Evolutionary conservation across 2,797 vertebrate species (phyloP).

Genomic region (Enteromius unitaeniatus): DNA sequence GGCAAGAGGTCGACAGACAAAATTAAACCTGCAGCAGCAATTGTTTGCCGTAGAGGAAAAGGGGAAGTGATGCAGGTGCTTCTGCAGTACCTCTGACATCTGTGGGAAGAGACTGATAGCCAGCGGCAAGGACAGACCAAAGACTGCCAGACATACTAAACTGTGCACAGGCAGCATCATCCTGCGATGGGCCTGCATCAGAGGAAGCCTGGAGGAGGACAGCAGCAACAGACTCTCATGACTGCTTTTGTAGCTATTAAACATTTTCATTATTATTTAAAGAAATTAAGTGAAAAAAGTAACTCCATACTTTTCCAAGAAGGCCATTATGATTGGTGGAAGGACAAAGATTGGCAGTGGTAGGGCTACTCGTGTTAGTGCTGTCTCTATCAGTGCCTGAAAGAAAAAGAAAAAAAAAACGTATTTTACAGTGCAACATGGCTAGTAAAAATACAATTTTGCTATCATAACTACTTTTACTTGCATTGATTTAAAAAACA

Average conservation of each 20-base stretch:
- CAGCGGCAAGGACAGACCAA: conserved; percentile 93
- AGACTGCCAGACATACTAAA: conserved; percentile 93
- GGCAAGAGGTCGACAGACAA: conserved; percentile 23
- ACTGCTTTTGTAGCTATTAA: not conserved
- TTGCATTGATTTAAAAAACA: not conserved
- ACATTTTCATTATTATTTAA: not conserved
- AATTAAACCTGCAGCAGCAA: conserved; percentile 17
- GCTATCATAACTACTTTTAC: not conserved
- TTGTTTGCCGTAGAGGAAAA: conserved; percentile 14
- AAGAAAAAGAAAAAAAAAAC: conserved; percentile 39
- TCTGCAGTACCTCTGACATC: conserved; percentile 91
- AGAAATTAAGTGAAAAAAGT: not conserved
- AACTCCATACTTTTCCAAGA: conserved; percentile 77
- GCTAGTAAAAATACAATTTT: not conserved
- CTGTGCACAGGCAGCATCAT: conserved; percentile 93
- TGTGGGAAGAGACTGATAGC: conserved; percentile 99
- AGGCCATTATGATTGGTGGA: conserved; percentile 88
- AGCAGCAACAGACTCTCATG: not conserved
- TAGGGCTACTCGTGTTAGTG: conserved; percentile 93
- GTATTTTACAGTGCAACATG: not conserved
- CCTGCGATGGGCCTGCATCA: conserved; percentile 87
- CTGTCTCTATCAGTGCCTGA: conserved; percentile 94
- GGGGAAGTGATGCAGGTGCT: conserved; percentile 14
- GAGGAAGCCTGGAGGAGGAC: conserved; percentile 77
- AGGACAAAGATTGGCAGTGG: conserved; percentile 97